Evolutionary conservation across 2,888 invertebrate species (phyloP).

Genomic region (Drosophila mimetica): DNA sequence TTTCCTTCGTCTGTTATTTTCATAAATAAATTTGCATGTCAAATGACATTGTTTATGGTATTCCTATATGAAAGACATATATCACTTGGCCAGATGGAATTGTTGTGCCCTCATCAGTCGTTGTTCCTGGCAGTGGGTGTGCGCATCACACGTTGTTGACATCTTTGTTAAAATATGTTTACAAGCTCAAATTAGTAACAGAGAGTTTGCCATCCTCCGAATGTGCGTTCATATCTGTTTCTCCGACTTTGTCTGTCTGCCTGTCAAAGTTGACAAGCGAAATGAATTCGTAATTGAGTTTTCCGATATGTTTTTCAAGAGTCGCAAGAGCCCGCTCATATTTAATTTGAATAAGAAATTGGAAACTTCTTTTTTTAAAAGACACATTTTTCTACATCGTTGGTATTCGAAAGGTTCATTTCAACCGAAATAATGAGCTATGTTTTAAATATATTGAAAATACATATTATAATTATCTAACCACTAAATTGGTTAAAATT

Average conservation of each 20-base stretch:
- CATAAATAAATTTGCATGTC: constrained; percentile 80
- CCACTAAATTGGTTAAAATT: too few species aligned
- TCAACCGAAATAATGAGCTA: too few species aligned
- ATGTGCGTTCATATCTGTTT: constrained; percentile 9
- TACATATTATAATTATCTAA: not conserved
- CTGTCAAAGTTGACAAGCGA: constrained; percentile 71
- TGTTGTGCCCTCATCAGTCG: constrained; percentile 36
- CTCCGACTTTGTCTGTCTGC: constrained; percentile 48
- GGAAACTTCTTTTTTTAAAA: constrained; percentile 40
- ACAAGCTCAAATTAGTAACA: constrained; percentile 72
- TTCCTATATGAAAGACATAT: constrained; percentile 74
- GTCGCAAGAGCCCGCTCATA: constrained; percentile 35
- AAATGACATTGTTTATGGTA: constrained; percentile 80
- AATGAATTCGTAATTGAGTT: constrained; percentile 80
- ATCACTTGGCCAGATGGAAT: constrained; percentile 41
- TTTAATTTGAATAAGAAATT: constrained; percentile 57
- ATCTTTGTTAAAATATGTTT: constrained; percentile 81
- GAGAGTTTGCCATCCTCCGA: constrained; percentile 22
- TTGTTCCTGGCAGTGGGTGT: constrained; percentile 45
- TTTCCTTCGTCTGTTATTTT: constrained; percentile 67
- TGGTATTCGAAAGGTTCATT: not conserved
- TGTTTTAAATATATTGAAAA: too few species aligned
- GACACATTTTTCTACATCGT: constrained; percentile 8
- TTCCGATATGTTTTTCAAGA: constrained; percentile 45
- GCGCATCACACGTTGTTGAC: constrained; percentile 76